A percentile compares a stretch with the other conserved stretches of the same genome.
Evolutionary conservation across 2,113 vertebrate genomes (phyloP).

Genomic region (Excalfactoria chinensis): DNA sequence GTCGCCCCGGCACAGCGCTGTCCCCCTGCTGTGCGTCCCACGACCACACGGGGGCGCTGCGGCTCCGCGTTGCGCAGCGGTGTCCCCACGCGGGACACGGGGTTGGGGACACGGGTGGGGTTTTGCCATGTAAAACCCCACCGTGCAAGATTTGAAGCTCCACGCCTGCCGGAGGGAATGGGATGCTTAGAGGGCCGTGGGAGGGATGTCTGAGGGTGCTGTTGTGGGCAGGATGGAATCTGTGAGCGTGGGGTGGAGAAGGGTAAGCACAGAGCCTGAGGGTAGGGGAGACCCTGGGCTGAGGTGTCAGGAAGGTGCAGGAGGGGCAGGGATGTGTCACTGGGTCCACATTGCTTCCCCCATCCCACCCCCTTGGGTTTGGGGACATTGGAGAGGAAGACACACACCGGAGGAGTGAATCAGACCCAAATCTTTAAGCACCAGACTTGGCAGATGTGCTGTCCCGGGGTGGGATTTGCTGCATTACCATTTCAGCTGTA

Average conservation of each 20-base stretch:
- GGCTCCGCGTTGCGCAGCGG: neutral
- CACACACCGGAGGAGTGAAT: neutral
- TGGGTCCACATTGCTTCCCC: neutral
- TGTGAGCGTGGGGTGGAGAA: neutral
- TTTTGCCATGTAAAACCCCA: too few relatives aligned
- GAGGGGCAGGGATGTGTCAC: neutral
- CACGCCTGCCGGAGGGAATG: rapidly evolving
- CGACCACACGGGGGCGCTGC: slow-evolving; percentile 64
- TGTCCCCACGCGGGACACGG: neutral
- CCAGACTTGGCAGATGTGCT: neutral
- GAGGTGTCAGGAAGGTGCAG: neutral
- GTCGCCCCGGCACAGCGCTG: too few relatives aligned
- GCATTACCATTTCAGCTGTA: rapidly evolving
- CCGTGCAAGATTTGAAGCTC: rapidly evolving
- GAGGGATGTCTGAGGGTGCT: too few relatives aligned
- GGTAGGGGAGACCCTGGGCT: neutral
- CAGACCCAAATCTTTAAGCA: neutral
- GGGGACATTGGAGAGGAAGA: neutral
- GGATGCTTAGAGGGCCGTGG: neutral
- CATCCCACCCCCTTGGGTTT: neutral
- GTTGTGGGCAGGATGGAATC: neutral
- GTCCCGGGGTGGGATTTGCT: neutral
- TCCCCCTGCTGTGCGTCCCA: neutral
- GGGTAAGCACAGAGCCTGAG: neutral
- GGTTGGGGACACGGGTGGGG: neutral